These are phyloP conservation scores for Drosophila malerkotliana DNA, from an alignment of 1,140 invertebrate genomes.

Conservation along the genomic window DNA sequence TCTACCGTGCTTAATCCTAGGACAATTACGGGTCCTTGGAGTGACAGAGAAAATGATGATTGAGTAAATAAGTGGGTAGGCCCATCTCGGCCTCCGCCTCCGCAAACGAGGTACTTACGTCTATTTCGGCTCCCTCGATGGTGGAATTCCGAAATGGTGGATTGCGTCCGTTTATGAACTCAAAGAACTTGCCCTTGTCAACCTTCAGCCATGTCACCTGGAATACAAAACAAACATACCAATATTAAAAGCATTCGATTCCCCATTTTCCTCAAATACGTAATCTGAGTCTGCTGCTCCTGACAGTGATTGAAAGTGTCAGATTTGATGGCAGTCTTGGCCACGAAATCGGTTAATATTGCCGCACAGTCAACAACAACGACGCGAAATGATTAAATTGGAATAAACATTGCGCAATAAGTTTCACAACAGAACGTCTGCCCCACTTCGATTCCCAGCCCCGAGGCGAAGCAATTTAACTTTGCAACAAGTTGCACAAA, in stretches of 20 bases:
- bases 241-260: constrained; percentile 55
- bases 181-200: constrained; percentile 89
- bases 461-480: constrained; percentile 58
- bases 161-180: constrained; percentile 90
- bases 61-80: constrained; percentile 26
- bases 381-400: constrained; percentile 19
- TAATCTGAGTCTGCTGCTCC: neutral
- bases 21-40: constrained; percentile 19
- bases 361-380: neutral
- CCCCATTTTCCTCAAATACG: neutral
- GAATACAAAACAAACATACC: constrained; percentile 54
- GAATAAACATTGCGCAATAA: constrained; percentile 26
- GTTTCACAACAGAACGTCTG: constrained; percentile 11
- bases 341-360: constrained; percentile 18
- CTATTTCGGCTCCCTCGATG: constrained; percentile 88
- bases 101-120: constrained; percentile 86
- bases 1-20: constrained; percentile 14
- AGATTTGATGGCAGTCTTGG: constrained; percentile 24
- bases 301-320: constrained; percentile 74
- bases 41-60: constrained; percentile 32
- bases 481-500: constrained; percentile 68
- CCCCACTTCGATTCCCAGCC: constrained; percentile 1
- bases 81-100: neutral
- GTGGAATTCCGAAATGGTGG: constrained; percentile 89
- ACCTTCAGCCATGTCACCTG: constrained; percentile 89